Evolutionary conservation across 2,888 invertebrate species (phyloP), one percentile per base, ranked within the genome.

Genomic region (Dryadula phaetusa): DNA sequence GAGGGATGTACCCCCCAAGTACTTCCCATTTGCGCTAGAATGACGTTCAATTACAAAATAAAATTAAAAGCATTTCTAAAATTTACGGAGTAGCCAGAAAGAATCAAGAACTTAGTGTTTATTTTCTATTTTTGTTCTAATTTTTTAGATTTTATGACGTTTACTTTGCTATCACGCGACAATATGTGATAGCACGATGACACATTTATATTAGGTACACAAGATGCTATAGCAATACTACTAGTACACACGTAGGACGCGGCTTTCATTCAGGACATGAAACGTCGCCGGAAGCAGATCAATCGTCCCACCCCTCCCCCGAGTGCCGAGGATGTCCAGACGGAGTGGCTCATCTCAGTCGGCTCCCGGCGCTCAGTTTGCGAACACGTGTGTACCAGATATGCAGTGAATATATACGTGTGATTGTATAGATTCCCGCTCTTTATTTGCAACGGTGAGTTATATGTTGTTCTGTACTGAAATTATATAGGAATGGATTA

Each of bases 211-310:
- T 37, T 2, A 37, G 12, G 12, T 37, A 37, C 37, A 7, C 32
- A 47, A 20, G 25, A 42, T 40, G 52, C 60, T 40, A n/a, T n/a
- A n/a, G n/a, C n/a, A 67, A 47, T 67, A 64, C 64, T 64, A 64
- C 46, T 62, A 56, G 54, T 56, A 64, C 40, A 64, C 69, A 56
- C 63, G 69, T 69, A 66, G 70, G 65, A 62, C 69, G 70, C 49
- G 70, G 66, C 64, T 72, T 72, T 70, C 72, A 72, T 72, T 70
- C 72, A 72, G 70, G 71, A 71, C 70, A 70, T 61, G 67, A 58
- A 62, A 70, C 62, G 62, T 44, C 68, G 66, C 79, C 83, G 87
- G 86, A 87, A 82, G 80, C 88, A 87, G 88, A 92, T 91, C 91
- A 91, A 91, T 91, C 88, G 84, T 80, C 79, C 77, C 76, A 79